Base-by-base conservation (phyloP, 2,113 vertebrate species). In the Coptodon bakossiorum region DNA sequence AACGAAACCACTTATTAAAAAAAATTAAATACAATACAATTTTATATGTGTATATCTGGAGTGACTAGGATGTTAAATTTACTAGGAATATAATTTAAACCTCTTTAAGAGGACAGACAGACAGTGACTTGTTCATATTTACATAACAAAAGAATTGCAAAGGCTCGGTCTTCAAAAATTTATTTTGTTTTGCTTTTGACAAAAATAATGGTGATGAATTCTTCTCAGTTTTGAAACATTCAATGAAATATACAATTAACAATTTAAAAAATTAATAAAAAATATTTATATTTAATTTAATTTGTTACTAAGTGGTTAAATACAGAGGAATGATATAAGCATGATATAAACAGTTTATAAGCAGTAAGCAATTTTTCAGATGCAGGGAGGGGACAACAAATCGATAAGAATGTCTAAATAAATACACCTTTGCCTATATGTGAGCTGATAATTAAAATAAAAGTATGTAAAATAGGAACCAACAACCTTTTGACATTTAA, bases 101-200 rank as follows among this genome's bases (percentile, higher is more conserved):
- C 6, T 63, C 31, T 63, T 36, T n/a, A 34, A 63, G 31, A 63
- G 59, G 31, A 63, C 59, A 63, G 59, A 36, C 9, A 36, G 31
- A 63, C 17, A 63, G 31, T 36, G 59, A 36, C n/a, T n/a, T 63
- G 59, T 63, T 63, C 59, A 63, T 63, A 17, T 63, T 63, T 63
- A 63, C 59, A 63, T 63, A 63, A 36, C 17, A 36, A 63, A 63
- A 63, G 31, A 63, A n/a, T 5, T 36, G 59, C 17, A 63, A 34
- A 63, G 29, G 29, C 17, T 66, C 17, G 1, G 0, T 66, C 17
- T 66, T 66, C 61, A 66, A 66, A 66, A 66, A 38, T 10, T n/a
- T 66, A 6, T 38, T 66, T 43, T 45, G n/a, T 76, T 76, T 76
- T 66, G 61, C 34, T 66, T 19, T 48, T 19, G 43, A 31, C 71